Evolutionary conservation across 2,113 vertebrate species (phyloP), one percentile per base, ranked within the genome.

Genomic region (Gavialis gangeticus): DNA sequence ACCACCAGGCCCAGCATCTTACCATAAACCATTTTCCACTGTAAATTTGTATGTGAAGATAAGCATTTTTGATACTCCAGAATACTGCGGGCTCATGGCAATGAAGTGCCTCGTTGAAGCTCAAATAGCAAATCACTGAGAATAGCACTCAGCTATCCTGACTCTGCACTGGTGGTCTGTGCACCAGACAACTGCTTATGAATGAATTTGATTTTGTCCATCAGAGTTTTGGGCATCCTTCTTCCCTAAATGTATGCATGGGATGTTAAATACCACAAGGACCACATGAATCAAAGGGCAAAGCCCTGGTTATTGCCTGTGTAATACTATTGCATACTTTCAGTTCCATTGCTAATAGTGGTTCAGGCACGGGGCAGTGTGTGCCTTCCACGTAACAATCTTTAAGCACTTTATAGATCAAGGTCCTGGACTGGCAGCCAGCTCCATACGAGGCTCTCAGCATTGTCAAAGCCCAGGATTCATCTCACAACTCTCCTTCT

Each of bases 401-500:
- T 77, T 62, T 5, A 55, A 56, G 21, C 55, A 66, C 56, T 79
- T 82, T 34, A 67, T 66, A 21, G 71, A 34, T 17, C 12, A 1
- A 76, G 57, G 25, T 75, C 60, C 67, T 58, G 17, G 69, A 57
- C 81, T 1, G 0, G 66, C 34, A 37, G 46, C 21, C 67, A 37
- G 67, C 13, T 71, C 67, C 34, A 37, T 14, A 19, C 21, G 92
- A 84, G 88, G 80, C 46, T 76, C 91, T 90, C 91, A 58, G 75
- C 58, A 85, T 81, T 88, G 75, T 54, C 81, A 88, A 80, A 79
- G 1, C 2, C n/a, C 24, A 79, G 90, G 88, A 95, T 93, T 94
- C 56, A 89, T 95, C 84, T 94, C 94, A 54, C 94, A 94, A 4
- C 86, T 73, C 88, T 89, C 88, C 30, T 86, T 85, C 37, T 88